Evolutionary conservation across 35 echinoderm and acorn worm species (phyloP), one percentile per base, ranked within the genome.

Genomic region (Diadema setosum): DNA sequence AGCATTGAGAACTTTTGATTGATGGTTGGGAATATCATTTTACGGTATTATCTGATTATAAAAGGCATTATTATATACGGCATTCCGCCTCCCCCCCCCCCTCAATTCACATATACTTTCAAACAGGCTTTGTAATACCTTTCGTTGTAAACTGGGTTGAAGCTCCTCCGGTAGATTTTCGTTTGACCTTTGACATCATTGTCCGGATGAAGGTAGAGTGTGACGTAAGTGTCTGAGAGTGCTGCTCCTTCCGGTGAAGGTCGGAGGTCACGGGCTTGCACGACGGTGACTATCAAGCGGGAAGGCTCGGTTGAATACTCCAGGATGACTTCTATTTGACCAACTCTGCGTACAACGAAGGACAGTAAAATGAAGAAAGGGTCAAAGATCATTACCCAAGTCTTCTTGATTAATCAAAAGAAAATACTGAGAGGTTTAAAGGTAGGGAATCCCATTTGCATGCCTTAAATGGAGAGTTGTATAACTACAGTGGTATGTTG

Each of bases 91-190:
- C n/a, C n/a, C n/a, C n/a, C n/a, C n/a, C n/a, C n/a, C n/a, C n/a
- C n/a, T n/a, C n/a, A n/a, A n/a, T n/a, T n/a, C n/a, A n/a, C n/a
- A n/a, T n/a, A n/a, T n/a, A n/a, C n/a, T n/a, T n/a, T n/a, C n/a
- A n/a, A n/a, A n/a, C n/a, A n/a, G n/a, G 3, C 24, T 73, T 73
- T 24, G 7, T 17, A 6, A 41, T 78, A 78, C 73, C 73, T 75
- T 63, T 96, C 94, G 49, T 96, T 92, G 81, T 92, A 96, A 26
- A 96, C 94, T 5, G 94, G 94, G 70, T 92, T 96, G 39, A 91
- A 80, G 86, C 94, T 90, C 67, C 88, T 63, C 14, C 92, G 82
- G 27, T 94, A 86, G 2, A 96, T 90, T 84, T 91, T 91, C 16
- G 93, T 87, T 83, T 95, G 93, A 78, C 75, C 93, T 83, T 91